Percentiles rank a stretch among this genome's conserved stretches.
These are phyloP conservation scores for Cyrtodaria siliqua DNA, from an alignment of 2,888 invertebrate species.

Conservation along the genomic window DNA sequence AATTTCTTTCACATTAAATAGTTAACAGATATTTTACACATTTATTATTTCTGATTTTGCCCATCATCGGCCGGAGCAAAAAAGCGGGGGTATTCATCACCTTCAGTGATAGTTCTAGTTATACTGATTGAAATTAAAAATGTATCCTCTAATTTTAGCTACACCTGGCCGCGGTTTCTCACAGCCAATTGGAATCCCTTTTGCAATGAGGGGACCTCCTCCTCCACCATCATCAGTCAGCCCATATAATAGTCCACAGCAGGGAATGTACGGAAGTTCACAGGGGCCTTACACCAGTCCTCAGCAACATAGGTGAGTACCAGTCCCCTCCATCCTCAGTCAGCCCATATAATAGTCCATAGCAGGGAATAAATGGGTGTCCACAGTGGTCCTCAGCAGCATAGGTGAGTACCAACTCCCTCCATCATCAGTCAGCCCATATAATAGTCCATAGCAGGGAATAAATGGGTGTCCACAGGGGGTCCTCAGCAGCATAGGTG, in stretches of 20 bases:
- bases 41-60: too few relatives aligned
- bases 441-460: conserved; percentile 45
- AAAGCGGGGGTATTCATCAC: too few relatives aligned
- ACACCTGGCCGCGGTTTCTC: conserved; percentile 59
- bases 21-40: too few relatives aligned
- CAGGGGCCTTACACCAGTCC: conserved; percentile 52
- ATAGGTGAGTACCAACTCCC: conserved; percentile 27
- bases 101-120: too few relatives aligned
- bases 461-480: conserved; percentile 58
- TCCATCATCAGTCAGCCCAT: conserved; percentile 48
- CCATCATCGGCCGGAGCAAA: too few relatives aligned
- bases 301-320: conserved; percentile 19
- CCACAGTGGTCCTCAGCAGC: conserved; percentile 57
- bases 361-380: conserved; percentile 47
- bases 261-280: conserved; percentile 53
- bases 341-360: conserved; percentile 53
- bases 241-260: conserved; percentile 51
- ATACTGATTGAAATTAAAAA: too few relatives aligned
- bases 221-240: conserved; percentile 41
- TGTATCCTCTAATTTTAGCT: conserved; percentile 39
- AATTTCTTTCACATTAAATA: too few relatives aligned
- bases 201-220: conserved; percentile 45
- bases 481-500: conserved; percentile 36
- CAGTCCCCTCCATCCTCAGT: conserved; percentile 29
- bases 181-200: conserved; percentile 71